Conservation (phyloP, 2,888 invertebrate species). For the Dolichopus griseipennis region DNA sequence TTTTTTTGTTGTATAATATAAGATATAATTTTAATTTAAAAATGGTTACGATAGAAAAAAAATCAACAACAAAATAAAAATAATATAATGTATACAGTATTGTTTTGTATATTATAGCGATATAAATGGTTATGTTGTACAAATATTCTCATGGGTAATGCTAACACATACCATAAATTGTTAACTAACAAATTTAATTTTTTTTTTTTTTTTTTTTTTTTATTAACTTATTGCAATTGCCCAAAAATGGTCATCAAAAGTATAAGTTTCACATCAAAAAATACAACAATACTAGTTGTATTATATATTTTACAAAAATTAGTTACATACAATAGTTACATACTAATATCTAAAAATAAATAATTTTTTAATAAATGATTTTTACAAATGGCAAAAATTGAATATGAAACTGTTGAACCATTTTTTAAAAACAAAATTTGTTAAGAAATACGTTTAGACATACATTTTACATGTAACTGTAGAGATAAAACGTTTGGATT, state of each 20-base stretch:
- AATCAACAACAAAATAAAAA: not conserved
- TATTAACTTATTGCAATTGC: not conserved
- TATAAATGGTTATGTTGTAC: not conserved
- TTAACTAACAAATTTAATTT: not conserved
- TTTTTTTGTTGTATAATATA: not conserved
- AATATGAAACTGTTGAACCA: too few species aligned
- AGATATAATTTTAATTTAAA: not conserved
- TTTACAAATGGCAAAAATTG: too few species aligned
- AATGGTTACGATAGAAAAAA: not conserved
- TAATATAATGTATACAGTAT: too few species aligned
- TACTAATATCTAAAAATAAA: too few species aligned
- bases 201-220: not conserved
- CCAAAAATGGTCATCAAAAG: not conserved
- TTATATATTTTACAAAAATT: not conserved
- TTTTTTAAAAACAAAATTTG: too few species aligned
- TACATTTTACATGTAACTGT: too few species aligned
- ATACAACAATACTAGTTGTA: not conserved
- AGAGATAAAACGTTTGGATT: too few species aligned
- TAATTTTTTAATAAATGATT: too few species aligned
- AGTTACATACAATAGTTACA: not conserved
- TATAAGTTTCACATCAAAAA: not conserved
- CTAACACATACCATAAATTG: constrained; percentile 6
- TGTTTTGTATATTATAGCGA: not conserved
- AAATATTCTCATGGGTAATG: constrained; percentile 4
- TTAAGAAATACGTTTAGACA: too few species aligned